Evolutionary conservation across 2,888 invertebrate genomes (phyloP), one percentile per base, ranked within the genome.

Genomic region (Encarsia formosa): DNA sequence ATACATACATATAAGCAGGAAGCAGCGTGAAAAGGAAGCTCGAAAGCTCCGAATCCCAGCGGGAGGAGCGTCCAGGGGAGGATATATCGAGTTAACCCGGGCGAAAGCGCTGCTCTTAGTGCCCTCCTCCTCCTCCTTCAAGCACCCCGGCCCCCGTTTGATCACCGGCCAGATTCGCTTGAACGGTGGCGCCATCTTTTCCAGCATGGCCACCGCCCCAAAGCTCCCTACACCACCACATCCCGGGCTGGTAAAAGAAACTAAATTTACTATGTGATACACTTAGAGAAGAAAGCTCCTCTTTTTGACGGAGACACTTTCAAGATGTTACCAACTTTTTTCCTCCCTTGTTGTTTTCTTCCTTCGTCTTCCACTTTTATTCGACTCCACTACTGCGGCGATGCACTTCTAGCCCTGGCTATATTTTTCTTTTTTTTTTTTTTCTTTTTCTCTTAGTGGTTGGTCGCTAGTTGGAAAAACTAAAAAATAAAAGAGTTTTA

Each of bases 211-310:
- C 58, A 63, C 55, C 40, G 16, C 38, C 39, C 31, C 31, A 26
- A 20, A 22, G 31, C 20, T 6, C 23, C 15, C 49, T 34, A 16
- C 18, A 46, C 41, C 31, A 31, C 34, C 37, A 15, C 9, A 15
- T 16, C 20, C 34, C 24, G 34, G 52, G 54, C 45, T 48, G 55
- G 63, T 61, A 66, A 66, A 65, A 65, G 60, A 70, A 69, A 73
- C 69, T 68, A 70, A 72, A 71, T 74, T 73, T 71, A 71, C 70
- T 71, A 70, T 73, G 73, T 72, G 73, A 73, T 73, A 73, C 69
- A 72, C 70, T 73, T 72, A 71, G 66, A 68, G 65, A 46, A 47
- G 38, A 42, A 23, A 47, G 63, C 58, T 61, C 61, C 62, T 66
- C 66, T 65, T 70, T 71, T 69, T 64, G 65, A 69, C 26, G 67